Conservation (phyloP, 2,888 invertebrate genomes). For the Xestia sexstrigata region DNA sequence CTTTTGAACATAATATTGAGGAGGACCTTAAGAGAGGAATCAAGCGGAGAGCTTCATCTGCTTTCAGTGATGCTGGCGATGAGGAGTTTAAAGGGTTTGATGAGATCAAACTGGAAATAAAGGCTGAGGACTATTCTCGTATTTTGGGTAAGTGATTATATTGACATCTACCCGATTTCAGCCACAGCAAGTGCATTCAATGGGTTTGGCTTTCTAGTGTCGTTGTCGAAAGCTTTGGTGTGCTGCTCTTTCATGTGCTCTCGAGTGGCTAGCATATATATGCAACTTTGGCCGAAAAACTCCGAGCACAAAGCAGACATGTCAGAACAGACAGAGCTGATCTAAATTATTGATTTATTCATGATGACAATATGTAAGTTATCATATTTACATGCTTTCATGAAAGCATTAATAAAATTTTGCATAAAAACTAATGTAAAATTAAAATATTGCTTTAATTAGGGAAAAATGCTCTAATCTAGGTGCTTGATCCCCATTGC, state of each 20-base stretch:
- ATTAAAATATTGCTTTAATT: too few species aligned
- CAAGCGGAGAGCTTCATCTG: conserved; percentile 84
- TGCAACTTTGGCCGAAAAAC: not conserved
- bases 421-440: too few species aligned
- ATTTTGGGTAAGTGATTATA: conserved; percentile 78
- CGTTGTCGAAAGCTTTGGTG: not conserved
- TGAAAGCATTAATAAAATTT: too few species aligned
- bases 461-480: too few species aligned
- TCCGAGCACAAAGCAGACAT: not conserved
- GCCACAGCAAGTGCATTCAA: not conserved
- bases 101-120: conserved; percentile 70
- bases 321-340: too few species aligned
- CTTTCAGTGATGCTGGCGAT: conserved; percentile 79
- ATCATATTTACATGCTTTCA: too few species aligned
- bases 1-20: conserved; percentile 53
- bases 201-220: not conserved
- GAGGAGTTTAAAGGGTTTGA: conserved; percentile 85
- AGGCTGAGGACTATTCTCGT: conserved; percentile 74
- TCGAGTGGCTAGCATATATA: not conserved
- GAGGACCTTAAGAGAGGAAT: conserved; percentile 74
- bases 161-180: not conserved
- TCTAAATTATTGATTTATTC: too few species aligned
- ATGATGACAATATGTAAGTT: too few species aligned
- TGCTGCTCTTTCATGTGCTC: not conserved
- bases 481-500: too few species aligned